Conservation (phyloP, 37 sponge, comb jelly and placozoan species). For the Tethya wilhelma region DNA sequence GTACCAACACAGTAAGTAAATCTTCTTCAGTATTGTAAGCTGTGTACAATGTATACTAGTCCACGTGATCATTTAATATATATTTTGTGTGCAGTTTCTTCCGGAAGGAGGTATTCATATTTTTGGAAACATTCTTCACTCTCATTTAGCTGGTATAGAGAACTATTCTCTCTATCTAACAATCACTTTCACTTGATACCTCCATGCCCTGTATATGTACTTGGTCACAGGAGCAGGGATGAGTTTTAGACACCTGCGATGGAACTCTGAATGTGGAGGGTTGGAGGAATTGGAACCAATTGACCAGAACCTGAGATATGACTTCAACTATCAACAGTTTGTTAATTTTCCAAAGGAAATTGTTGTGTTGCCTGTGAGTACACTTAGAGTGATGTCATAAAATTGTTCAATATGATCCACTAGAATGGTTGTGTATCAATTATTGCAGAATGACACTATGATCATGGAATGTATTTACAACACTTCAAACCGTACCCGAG, state of each 20-base stretch:
- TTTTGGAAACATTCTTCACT: neutral
- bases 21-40: neutral
- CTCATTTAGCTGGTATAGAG: neutral
- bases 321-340: constrained; percentile 69
- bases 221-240: neutral
- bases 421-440: no score
- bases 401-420: no score
- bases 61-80: neutral
- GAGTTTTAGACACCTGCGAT: neutral
- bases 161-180: neutral
- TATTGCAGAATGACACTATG: constrained; percentile 18
- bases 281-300: constrained; percentile 11
- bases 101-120: neutral
- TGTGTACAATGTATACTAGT: neutral
- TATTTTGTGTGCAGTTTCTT: neutral
- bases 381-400: neutral
- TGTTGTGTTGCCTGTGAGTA: constrained; percentile 35
- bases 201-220: no score
- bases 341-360: constrained; percentile 12
- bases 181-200: no score
- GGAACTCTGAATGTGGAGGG: neutral
- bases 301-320: constrained; percentile 65
- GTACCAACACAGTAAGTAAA: constrained; percentile 26
- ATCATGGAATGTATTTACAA: constrained; percentile 23
- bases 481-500: neutral